Conservation (phyloP, 2,888 invertebrate species). For the Autographa gamma region DNA sequence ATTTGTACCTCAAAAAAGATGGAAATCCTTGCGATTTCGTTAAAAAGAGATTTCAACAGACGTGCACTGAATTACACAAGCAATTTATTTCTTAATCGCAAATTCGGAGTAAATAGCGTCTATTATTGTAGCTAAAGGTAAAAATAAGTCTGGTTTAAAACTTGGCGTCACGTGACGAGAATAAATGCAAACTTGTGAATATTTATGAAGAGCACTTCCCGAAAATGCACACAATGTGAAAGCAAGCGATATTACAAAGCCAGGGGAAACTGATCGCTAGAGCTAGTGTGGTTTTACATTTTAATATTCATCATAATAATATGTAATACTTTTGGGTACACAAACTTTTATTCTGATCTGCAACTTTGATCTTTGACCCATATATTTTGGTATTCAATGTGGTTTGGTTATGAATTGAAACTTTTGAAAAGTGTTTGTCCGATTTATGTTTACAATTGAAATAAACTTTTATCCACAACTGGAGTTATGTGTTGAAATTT, state of each 20-base stretch:
- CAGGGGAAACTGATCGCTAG: constrained; percentile 55
- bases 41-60: constrained; percentile 16
- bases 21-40: neutral
- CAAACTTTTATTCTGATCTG: constrained; percentile 12
- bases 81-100: constrained; percentile 24
- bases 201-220: constrained; percentile 69
- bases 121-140: constrained; percentile 31
- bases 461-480: no score
- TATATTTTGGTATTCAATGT: neutral
- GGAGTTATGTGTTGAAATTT: no score
- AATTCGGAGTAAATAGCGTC: constrained; percentile 34
- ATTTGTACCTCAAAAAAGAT: neutral
- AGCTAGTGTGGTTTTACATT: constrained; percentile 48
- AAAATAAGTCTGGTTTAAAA: constrained; percentile 49
- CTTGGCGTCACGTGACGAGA: constrained; percentile 51
- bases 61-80: constrained; percentile 19
- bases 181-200: constrained; percentile 65
- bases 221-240: constrained; percentile 66
- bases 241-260: constrained; percentile 58
- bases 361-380: constrained; percentile 19
- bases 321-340: constrained; percentile 8
- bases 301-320: constrained; percentile 58
- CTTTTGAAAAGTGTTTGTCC: neutral
- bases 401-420: neutral
- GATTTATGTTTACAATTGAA: no score